Base-by-base conservation (phyloP, 2,797 vertebrate species). In the Prunella strophiata region DNA sequence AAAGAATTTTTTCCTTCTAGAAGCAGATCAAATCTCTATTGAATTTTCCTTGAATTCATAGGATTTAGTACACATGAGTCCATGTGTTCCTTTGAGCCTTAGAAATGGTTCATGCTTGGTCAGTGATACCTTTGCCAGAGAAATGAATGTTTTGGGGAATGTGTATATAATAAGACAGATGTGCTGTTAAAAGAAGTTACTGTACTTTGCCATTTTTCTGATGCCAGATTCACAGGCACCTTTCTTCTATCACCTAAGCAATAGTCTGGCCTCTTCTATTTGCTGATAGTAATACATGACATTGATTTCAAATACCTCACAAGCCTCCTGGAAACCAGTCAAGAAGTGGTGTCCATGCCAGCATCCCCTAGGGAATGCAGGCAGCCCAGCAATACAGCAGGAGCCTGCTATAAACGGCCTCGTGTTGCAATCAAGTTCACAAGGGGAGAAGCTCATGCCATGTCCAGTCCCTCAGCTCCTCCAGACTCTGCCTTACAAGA, bases 31-130 rank as follows among this genome's bases (percentile, higher is more conserved):
- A 71, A 87, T 74, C 59, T 91, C 23, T 42, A 29, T 13, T 63
- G 48, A 86, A 43, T 92, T 88, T 91, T 92, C 70, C 85, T 73
- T 75, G n/a, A 92, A 90, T 90, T 91, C 77, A 82, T 6, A 73
- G 62, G 51, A 65, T 83, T 93, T 43, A 17, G 32, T 70, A 81
- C 68, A 78, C 38, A 63, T 50, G 62, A 91, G 62, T 85, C 76
- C 66, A 62, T 42, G 7, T 6, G 25, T 76, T 89, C 30, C 66
- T 73, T 68, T 58, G 32, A 86, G 55, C 51, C 77, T 76, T 20
- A 32, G 71, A 93, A 85, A 81, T 58, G 1, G 51, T 20, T 84
- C 66, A 43, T 0, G 0, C 54, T 65, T 55, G 8, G 51, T 45
- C 63, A 72, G 43, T 29, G 67, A 73, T 14, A 70, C 48, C 21